These are phyloP conservation scores for Clepsis dumicolana DNA, from an alignment of 2,888 invertebrate genomes.

Conservation along the genomic window DNA sequence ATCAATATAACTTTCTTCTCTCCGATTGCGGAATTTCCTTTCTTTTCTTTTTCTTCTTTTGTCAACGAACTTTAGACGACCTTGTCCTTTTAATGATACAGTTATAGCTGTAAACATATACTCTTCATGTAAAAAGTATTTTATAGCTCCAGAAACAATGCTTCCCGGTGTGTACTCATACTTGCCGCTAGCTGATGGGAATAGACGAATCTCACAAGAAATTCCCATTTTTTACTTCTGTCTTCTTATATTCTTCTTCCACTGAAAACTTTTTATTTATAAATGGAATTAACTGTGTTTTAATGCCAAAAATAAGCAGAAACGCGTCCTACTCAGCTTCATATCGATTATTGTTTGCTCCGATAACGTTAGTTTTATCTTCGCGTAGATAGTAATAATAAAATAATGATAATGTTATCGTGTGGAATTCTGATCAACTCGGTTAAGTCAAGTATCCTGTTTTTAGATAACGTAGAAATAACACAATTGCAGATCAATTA, in stretches of 20 bases:
- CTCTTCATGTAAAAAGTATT: conserved; percentile 32
- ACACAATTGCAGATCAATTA: background rate
- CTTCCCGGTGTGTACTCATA: conserved; percentile 26
- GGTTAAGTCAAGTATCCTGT: background rate
- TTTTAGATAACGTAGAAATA: background rate
- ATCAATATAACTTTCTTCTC: conserved; percentile 33
- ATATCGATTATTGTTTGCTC: conserved; percentile 7
- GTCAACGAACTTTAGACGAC: conserved; percentile 17
- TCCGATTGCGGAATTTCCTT: conserved; percentile 8
- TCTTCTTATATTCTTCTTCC: background rate
- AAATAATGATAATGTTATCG: background rate
- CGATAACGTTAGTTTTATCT: background rate
- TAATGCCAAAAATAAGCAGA: background rate
- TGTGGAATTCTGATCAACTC: background rate
- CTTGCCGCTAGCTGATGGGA: conserved; percentile 16
- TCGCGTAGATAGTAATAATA: background rate
- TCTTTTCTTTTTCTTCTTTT: conserved; percentile 19
- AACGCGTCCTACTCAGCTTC: conserved; percentile 5
- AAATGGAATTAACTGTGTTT: background rate
- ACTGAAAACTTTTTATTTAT: background rate
- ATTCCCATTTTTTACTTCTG: conserved; percentile 31
- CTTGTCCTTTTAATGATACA: conserved; percentile 37
- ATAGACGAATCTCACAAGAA: conserved; percentile 36
- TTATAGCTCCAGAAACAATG: conserved; percentile 31
- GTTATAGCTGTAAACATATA: conserved; percentile 28